These are phyloP conservation scores for Chrysolina americana DNA, from an alignment of 2,888 invertebrate species.

Conservation along the genomic window DNA sequence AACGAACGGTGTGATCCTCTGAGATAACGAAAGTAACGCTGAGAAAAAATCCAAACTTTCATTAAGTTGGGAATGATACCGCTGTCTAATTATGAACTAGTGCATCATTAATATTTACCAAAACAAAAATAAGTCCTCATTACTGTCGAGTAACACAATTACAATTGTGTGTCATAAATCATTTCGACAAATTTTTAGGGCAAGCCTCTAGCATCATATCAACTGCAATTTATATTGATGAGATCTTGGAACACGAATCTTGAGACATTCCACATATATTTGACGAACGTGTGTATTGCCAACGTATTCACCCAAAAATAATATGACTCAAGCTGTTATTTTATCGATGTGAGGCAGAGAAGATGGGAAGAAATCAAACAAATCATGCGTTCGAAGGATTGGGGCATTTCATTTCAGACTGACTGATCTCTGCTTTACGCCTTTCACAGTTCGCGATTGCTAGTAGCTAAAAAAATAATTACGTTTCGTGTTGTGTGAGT, in stretches of 20 bases:
- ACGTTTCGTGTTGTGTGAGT: background rate
- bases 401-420: conserved; percentile 43
- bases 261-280: conserved; percentile 4
- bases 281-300: conserved; percentile 37
- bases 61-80: too few species aligned
- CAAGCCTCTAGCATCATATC: background rate
- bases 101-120: too few species aligned
- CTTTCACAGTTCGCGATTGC: conserved; percentile 7
- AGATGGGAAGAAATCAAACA: conserved; percentile 46
- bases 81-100: too few species aligned
- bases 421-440: conserved; percentile 34
- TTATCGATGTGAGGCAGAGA: conserved; percentile 42
- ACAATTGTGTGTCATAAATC: too few species aligned
- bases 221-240: background rate
- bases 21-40: too few species aligned
- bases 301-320: conserved; percentile 44
- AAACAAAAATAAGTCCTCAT: too few species aligned
- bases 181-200: background rate
- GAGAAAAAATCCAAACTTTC: too few species aligned
- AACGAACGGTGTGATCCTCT: too few species aligned
- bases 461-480: conserved; percentile 24
- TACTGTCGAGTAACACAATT: too few species aligned
- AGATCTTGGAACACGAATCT: background rate
- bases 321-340: conserved; percentile 47
- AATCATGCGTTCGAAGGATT: conserved; percentile 46